A percentile compares a stretch with the other conserved stretches of the same genome.
Conservation (phyloP, 2,113 vertebrate genomes). For the Ciconia boyciana region DNA sequence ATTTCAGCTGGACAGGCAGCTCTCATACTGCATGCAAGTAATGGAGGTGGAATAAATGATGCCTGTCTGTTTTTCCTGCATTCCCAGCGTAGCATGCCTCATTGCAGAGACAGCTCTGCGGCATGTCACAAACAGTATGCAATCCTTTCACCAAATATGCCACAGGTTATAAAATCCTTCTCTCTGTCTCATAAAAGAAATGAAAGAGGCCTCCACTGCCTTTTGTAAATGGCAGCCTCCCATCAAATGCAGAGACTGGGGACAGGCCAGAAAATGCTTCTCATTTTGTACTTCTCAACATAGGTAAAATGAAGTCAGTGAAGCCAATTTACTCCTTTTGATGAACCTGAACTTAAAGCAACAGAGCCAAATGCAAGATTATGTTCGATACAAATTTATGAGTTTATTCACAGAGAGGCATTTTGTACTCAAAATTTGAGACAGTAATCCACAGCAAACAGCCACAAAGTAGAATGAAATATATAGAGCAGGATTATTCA, state of each 20-base stretch:
- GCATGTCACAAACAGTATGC: background rate
- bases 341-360: background rate
- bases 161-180: background rate
- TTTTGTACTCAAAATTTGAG: background rate
- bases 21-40: background rate
- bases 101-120: background rate
- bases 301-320: background rate
- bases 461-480: background rate
- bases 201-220: background rate
- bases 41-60: background rate
- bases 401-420: background rate
- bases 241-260: background rate
- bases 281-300: background rate
- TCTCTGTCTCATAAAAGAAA: background rate
- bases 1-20: background rate
- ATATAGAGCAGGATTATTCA: background rate
- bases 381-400: background rate
- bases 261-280: background rate
- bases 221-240: background rate
- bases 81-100: rapidly evolving
- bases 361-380: background rate
- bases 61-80: background rate
- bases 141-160: background rate
- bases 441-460: background rate
- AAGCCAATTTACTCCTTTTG: background rate